These are phyloP conservation scores for Hemitrygon akajei DNA, from an alignment of 2,797 vertebrate species.

Conservation along the genomic window DNA sequence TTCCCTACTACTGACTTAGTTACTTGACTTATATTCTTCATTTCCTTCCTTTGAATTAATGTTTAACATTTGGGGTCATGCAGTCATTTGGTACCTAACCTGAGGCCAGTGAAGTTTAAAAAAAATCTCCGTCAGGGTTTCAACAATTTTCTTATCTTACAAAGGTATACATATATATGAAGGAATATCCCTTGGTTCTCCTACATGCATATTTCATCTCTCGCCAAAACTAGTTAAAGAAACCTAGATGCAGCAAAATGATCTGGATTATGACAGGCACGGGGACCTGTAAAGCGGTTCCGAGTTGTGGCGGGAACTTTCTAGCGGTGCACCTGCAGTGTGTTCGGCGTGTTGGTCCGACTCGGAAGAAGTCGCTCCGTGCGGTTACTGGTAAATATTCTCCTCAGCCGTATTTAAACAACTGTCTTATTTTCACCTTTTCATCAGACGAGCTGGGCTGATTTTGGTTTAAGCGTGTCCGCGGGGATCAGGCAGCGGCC, in stretches of 20 bases:
- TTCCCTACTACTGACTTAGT: too few relatives aligned
- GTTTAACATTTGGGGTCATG: too few relatives aligned
- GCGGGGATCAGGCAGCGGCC: background rate
- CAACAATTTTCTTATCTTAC: too few relatives aligned
- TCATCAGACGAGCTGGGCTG: background rate
- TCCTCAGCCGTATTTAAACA: background rate
- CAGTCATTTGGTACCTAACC: too few relatives aligned
- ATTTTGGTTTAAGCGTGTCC: background rate
- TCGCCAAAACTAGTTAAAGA: background rate
- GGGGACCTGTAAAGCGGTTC: background rate
- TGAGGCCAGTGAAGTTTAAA: too few relatives aligned
- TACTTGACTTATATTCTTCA: too few relatives aligned
- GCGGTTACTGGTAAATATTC: background rate
- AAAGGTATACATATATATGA: too few relatives aligned
- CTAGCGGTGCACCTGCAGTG: background rate
- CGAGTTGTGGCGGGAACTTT: background rate
- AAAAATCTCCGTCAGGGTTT: too few relatives aligned
- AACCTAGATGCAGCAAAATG: background rate
- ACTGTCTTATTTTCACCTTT: background rate
- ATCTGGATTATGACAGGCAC: background rate
- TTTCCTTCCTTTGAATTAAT: too few relatives aligned
- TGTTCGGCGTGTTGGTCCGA: background rate
- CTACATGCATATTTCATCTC: background rate
- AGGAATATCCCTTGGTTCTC: too few relatives aligned
- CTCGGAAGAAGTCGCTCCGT: too few relatives aligned